Base-by-base conservation (phyloP, 2,888 invertebrate species). In the Drosophila buzzatii region DNA sequence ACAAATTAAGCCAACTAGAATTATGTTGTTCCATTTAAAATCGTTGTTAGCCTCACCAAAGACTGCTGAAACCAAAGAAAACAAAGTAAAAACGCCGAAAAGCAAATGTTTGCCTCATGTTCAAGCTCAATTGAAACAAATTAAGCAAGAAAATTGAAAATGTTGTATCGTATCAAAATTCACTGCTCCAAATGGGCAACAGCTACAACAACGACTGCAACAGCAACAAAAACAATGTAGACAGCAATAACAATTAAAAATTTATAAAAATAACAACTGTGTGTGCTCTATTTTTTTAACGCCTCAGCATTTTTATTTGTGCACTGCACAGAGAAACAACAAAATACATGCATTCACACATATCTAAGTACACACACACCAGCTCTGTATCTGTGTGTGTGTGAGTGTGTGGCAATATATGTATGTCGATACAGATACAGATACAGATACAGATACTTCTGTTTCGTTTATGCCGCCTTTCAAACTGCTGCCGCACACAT, bases 61-160 rank as follows among this genome's bases (percentile, higher is more conserved):
- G 16, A 10, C 58, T 39, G 23, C 16, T 9, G 12, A 27, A n/a
- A 41, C n/a, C 9, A 41, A 55, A 41, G 27, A 41, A 14, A 51
- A 2, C 35, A 59, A 55, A 27, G 23, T 2, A 47, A 70, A 41
- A 51, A 57, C 42, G 59, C 31, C 49, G 10, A 47, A 59, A 62
- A 57, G 57, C 68, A 71, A 79, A 78, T 77, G 78, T 85, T 76
- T 74, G 59, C 67, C 69, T 79, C 74, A 70, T 82, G 70, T 85
- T 82, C 81, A 77, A 74, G 87, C 89, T 83, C 87, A 89, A 89
- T 86, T 86, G 89, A 89, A 81, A 77, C 76, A 85, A 88, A 88
- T 85, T 80, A 85, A 88, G 76, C 88, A 82, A 82, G 74, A 81
- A 81, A 82, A 78, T 82, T 35, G 51, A 51, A 51, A 51, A 51